phyloP scores from a whole-genome alignment of 1,140 invertebrate genomes.

The Zophobas atratus region DNA sequence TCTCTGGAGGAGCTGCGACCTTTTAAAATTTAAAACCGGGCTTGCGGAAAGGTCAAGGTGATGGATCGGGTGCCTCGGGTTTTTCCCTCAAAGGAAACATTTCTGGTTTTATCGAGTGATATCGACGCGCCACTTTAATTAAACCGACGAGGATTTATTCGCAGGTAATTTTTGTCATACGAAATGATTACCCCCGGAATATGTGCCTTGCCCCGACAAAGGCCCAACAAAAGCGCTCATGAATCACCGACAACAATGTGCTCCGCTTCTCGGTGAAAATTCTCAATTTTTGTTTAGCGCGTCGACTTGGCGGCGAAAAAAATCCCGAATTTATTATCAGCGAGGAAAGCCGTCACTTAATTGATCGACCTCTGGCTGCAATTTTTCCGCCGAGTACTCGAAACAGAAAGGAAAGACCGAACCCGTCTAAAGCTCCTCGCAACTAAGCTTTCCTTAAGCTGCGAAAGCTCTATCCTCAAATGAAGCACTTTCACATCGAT shows the following conservation, averaged over 20 bases:
- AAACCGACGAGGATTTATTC: constrained; percentile 36
- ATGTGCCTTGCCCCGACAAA: constrained; percentile 13
- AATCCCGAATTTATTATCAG: constrained; percentile 36
- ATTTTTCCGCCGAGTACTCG: no score
- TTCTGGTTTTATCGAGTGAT: neutral
- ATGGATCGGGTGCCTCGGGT: no score
- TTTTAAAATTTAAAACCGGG: neutral
- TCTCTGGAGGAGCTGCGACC: neutral
- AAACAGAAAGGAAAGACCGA: neutral
- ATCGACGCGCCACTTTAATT: constrained; percentile 14
- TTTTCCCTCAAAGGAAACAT: no score
- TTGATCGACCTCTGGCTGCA: constrained; percentile 2
- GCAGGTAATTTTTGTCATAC: constrained; percentile 42
- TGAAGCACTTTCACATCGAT: constrained; percentile 41
- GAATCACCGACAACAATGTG: constrained; percentile 56
- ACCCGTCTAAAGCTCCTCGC: constrained; percentile 6
- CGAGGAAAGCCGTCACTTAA: neutral
- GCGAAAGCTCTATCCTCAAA: constrained; percentile 36
- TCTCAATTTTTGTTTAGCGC: constrained; percentile 52
- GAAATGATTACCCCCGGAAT: constrained; percentile 13
- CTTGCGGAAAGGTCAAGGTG: no score
- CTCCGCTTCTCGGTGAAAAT: constrained; percentile 48
- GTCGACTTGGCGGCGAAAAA: constrained; percentile 38
- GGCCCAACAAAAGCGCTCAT: constrained; percentile 50
- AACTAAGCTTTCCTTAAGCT: constrained; percentile 36